phyloP scores from a whole-genome alignment of 2,888 invertebrate genomes.

The Mechanitis mazaeus region DNA sequence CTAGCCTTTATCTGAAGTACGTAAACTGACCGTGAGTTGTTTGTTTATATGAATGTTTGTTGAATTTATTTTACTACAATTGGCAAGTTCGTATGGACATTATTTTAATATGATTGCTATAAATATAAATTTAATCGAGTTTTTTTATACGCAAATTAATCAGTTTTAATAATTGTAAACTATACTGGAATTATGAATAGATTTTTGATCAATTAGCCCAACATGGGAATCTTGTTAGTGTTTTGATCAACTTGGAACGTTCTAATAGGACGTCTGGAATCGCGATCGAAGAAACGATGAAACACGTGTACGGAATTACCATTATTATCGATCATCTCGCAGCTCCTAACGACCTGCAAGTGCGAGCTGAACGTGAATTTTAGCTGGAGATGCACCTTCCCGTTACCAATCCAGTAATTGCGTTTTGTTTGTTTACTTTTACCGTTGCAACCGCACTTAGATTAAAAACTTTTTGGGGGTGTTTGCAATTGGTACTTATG shows the following conservation, averaged over 20 bases:
- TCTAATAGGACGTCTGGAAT: constrained; percentile 66
- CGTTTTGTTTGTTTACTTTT: constrained; percentile 21
- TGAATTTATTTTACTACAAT: neutral
- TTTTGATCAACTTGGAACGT: constrained; percentile 53
- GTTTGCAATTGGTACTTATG: neutral
- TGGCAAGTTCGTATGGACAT: neutral
- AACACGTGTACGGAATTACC: constrained; percentile 75
- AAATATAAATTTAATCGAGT: neutral
- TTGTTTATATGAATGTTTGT: constrained; percentile 1
- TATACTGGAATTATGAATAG: no score
- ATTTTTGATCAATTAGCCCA: no score
- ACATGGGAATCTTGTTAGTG: constrained; percentile 44
- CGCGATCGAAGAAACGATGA: constrained; percentile 60
- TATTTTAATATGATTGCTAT: neutral
- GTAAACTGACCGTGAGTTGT: constrained; percentile 11
- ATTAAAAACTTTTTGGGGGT: neutral
- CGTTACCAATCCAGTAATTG: constrained; percentile 31
- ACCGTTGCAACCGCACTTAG: neutral
- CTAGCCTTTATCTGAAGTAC: constrained; percentile 14
- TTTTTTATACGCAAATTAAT: neutral
- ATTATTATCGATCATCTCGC: constrained; percentile 76
- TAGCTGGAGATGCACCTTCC: constrained; percentile 31
- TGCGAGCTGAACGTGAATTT: constrained; percentile 31
- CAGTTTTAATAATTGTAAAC: no score
- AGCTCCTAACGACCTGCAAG: constrained; percentile 70